Evolutionary conservation across 92 coral and sea anemone genomes (phyloP).

Genomic region (Galaxea fascicularis): DNA sequence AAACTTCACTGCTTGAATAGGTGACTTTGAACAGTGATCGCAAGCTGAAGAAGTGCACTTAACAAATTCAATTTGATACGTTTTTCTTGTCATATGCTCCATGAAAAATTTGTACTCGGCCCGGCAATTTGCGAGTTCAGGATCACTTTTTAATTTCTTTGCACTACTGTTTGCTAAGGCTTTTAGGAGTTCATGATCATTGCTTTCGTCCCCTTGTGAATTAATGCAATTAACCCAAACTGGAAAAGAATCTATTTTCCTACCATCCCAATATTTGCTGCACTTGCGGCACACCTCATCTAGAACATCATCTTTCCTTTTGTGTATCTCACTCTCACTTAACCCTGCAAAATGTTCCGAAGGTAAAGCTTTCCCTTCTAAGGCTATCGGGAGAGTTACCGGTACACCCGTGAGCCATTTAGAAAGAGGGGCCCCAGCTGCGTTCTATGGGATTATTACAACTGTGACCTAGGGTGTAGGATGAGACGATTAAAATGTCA

Average conservation of each 20-base stretch:
- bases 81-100: neutral
- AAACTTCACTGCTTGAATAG: conserved; percentile 16
- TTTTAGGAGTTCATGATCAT: conserved; percentile 5
- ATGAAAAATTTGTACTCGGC: neutral
- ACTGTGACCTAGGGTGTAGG: conserved; percentile 55
- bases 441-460: conserved; percentile 52
- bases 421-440: conserved; percentile 61
- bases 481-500: conserved; percentile 42
- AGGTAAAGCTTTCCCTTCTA: conserved; percentile 1
- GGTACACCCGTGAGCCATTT: conserved; percentile 51
- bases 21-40: neutral
- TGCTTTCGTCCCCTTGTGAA: neutral
- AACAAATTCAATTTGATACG: neutral
- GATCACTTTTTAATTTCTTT: neutral
- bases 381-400: conserved; percentile 38
- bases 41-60: neutral
- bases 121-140: neutral
- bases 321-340: conserved; percentile 14
- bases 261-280: conserved; percentile 12
- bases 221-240: conserved; percentile 2
- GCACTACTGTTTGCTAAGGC: conserved; percentile 6
- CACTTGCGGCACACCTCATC: conserved; percentile 19
- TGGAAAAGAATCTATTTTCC: conserved; percentile 14
- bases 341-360: conserved; percentile 29
- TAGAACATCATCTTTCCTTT: conserved; percentile 7